phyloP scores from a whole-genome alignment of 2,113 vertebrate genomes.

The Charadrius vociferus region DNA sequence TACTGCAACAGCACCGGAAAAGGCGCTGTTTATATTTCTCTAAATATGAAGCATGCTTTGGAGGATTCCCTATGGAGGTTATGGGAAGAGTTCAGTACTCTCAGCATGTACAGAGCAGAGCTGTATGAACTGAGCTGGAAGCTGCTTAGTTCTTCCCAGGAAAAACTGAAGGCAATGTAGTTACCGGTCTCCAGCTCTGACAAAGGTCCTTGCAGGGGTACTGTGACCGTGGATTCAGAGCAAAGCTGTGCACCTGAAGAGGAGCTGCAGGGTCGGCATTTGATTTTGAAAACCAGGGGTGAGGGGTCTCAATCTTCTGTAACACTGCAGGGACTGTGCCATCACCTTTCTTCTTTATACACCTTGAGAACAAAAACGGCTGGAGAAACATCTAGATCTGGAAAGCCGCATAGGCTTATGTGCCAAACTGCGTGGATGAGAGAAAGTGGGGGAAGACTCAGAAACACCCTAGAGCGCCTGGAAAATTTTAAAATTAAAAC shows the following conservation, averaged over 20 bases:
- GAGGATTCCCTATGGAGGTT: accelerated
- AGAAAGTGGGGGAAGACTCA: neutral
- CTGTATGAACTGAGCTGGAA: neutral
- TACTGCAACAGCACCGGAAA: neutral
- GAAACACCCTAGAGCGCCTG: neutral
- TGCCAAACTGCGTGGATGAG: neutral
- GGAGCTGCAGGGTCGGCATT: neutral
- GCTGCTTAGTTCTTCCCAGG: neutral
- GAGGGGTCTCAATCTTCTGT: neutral
- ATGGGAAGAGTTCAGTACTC: neutral
- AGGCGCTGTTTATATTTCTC: neutral
- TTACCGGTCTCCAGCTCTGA: neutral
- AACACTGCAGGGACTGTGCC: neutral
- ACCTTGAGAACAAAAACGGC: neutral
- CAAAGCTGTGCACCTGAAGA: neutral
- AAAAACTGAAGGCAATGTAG: neutral
- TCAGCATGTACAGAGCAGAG: neutral
- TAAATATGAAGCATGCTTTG: neutral
- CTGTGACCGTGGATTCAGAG: neutral
- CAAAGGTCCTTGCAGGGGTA: accelerated
- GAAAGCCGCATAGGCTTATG: accelerated
- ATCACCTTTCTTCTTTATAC: neutral
- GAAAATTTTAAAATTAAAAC: neutral
- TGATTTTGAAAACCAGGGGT: neutral
- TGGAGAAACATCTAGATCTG: neutral